These are phyloP conservation scores for Gymnocephalus cernua DNA, from an alignment of 2,113 vertebrate species.

Conservation along the genomic window DNA sequence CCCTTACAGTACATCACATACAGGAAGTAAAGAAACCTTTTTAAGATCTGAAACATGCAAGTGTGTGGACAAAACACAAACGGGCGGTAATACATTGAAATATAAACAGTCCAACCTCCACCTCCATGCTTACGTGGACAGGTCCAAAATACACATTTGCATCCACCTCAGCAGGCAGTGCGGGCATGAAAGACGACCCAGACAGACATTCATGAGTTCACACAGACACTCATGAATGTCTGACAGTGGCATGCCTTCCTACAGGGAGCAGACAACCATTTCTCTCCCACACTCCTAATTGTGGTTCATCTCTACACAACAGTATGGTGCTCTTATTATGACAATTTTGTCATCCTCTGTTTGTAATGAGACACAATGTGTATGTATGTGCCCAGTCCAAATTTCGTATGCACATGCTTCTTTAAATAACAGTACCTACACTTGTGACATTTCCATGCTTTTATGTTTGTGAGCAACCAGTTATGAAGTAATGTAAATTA, in stretches of 20 bases:
- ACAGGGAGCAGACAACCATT: conserved; percentile 42
- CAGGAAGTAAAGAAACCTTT: background rate
- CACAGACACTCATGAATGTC: conserved; percentile 42
- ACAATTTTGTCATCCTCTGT: conserved; percentile 9
- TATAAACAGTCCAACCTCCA: background rate
- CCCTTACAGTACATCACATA: background rate
- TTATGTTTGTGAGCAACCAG: background rate
- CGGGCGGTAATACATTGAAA: background rate
- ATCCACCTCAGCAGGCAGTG: conserved; percentile 37
- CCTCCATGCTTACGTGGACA: background rate
- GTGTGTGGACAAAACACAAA: background rate
- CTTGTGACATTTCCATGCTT: background rate
- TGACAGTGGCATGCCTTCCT: conserved; percentile 57
- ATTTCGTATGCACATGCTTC: background rate
- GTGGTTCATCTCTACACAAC: conserved; percentile 5
- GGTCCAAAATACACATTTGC: conserved; percentile 44
- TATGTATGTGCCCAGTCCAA: background rate
- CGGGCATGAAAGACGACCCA: conserved; percentile 42
- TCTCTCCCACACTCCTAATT: conserved; percentile 29
- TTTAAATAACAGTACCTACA: background rate
- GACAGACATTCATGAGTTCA: conserved; percentile 47
- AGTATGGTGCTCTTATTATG: conserved; percentile 11
- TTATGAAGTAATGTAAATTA: background rate
- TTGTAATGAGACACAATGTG: background rate
- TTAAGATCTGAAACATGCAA: background rate